Percentiles rank a stretch among this genome's conserved stretches.
phyloP scores from a whole-genome alignment of 2,888 invertebrate species.

The Homarus gammarus region DNA sequence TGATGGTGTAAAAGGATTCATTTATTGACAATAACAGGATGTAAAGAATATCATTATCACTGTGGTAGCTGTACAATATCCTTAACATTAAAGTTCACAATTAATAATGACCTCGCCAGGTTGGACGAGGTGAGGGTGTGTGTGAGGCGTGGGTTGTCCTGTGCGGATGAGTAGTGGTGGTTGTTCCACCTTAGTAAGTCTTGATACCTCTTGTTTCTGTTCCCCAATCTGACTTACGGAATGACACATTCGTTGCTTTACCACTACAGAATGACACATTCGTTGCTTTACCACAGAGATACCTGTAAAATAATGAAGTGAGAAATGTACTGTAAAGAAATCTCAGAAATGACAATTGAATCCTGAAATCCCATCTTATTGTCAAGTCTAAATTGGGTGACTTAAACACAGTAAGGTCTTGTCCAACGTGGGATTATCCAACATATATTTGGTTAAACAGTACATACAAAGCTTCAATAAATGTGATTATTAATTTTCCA shows the following conservation, averaged over 20 bases:
- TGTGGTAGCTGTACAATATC: no score
- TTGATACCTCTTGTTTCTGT: conserved; percentile 15
- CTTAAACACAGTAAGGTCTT: neutral
- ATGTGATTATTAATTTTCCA: no score
- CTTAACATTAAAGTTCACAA: no score
- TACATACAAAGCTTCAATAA: no score
- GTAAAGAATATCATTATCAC: no score
- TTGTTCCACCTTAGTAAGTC: neutral
- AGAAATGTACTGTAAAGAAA: neutral
- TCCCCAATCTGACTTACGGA: conserved; percentile 54
- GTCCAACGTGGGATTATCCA: no score
- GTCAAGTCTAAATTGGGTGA: no score
- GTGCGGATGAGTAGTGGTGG: conserved; percentile 11
- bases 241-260: conserved; percentile 31
- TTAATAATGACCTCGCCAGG: conserved; percentile 65
- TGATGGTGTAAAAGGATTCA: no score
- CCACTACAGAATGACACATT: conserved; percentile 37
- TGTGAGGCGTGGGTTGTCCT: conserved; percentile 68
- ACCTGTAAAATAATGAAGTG: conserved; percentile 33
- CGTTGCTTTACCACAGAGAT: conserved; percentile 9
- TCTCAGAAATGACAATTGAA: conserved; percentile 13
- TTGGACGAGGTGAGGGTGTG: conserved; percentile 74
- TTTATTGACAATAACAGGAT: no score
- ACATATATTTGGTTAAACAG: no score
- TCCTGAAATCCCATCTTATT: no score